Evolutionary conservation across 2,797 vertebrate genomes (phyloP).

Genomic region (Ctenopoma multispine): DNA sequence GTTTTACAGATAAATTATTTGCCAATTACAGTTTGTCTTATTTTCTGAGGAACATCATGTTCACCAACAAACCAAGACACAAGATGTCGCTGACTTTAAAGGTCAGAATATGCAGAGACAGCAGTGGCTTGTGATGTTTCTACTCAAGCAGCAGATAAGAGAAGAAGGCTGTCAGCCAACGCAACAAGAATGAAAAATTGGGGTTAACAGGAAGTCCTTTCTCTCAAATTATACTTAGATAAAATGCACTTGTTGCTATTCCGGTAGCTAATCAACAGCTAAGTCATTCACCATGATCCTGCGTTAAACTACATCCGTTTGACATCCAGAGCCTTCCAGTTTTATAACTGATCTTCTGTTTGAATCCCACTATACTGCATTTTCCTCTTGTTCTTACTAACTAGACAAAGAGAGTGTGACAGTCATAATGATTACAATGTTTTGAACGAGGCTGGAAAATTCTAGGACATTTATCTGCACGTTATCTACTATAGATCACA

Average conservation of each 20-base stretch:
- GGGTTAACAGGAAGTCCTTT: constrained; percentile 31
- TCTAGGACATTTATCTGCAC: background rate
- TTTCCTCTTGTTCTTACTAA: background rate
- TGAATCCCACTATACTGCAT: background rate
- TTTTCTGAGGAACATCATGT: constrained; percentile 19
- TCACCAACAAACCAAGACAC: constrained; percentile 28
- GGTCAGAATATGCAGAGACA: constrained; percentile 5
- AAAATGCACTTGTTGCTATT: background rate
- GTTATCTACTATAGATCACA: background rate
- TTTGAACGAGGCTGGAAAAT: background rate
- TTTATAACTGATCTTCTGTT: background rate
- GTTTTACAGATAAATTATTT: background rate
- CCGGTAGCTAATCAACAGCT: background rate
- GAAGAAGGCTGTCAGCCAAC: constrained; percentile 31
- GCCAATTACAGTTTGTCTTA: constrained; percentile 1
- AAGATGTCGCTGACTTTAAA: background rate
- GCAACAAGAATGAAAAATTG: constrained; percentile 29
- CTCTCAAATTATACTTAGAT: background rate
- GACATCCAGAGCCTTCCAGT: background rate
- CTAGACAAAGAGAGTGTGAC: background rate
- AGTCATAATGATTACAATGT: background rate
- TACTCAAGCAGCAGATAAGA: constrained; percentile 25
- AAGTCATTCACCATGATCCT: background rate
- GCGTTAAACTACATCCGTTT: background rate
- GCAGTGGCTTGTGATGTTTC: constrained; percentile 5